Evolutionary conservation across 92 coral and sea anemone species (phyloP), one percentile per base, ranked within the genome.

Genomic region (Meandrina meandrites): DNA sequence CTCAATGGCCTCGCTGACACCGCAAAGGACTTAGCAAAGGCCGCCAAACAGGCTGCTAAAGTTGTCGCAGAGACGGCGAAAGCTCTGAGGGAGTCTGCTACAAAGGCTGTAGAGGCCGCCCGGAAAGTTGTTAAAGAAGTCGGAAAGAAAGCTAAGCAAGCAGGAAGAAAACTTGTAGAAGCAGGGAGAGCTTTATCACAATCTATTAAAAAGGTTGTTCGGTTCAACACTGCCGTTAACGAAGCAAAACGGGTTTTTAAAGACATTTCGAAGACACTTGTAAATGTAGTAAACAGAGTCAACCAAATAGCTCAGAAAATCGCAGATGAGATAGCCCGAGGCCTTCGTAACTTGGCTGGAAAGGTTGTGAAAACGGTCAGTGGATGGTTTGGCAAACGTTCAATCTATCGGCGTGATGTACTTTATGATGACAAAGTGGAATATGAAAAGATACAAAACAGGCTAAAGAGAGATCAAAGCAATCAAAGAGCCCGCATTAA

Each of bases 301-400:
- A 15, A 28, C 28, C 37, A 76, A 34, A 70, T 91, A n/a, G 92
- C 74, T 28, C 45, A 76, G 30, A 64, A 76, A 64, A 88, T 91
- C 80, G 83, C 89, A 6, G 67, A 76, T 58, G 94, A 91, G 68
- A 91, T 91, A 72, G 78, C 83, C 1, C 78, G 76, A 3, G 94
- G 94, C 11, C 78, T 91, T 75, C 92, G 94, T 22, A 81, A 88
- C 76, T 70, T 82, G 14, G 89, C 53, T n/a, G 94, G 94, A 66
- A 88, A 81, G 47, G 74, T 91, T 22, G 28, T 69, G 14, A 88
- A 91, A 62, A 34, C 22, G 12, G 0, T 91, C 15, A 14, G 81
- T 47, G 92, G 92, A 14, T 67, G 89, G 82, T 8, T 91, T 17
- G 94, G 92, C 19, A 91, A 91, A 64, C 82, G 94, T 31, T 54